Evolutionary conservation across 2,888 invertebrate species (phyloP), one percentile per base, ranked within the genome.

Genomic region (Hylaea fasciaria): DNA sequence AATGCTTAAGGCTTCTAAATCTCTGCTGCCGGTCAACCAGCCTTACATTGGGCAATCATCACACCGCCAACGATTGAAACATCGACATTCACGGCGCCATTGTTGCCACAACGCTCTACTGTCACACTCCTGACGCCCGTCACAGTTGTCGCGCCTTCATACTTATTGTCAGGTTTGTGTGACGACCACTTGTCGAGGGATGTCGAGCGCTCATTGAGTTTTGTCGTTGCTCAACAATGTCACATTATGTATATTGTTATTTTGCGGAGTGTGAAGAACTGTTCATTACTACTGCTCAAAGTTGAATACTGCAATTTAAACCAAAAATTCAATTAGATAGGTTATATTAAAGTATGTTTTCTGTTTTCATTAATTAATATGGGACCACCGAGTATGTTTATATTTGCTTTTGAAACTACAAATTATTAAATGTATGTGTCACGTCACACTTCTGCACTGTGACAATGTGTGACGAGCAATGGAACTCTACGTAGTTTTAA

Each of bases 21-120:
- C 11, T 37, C n/a, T 37, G 16, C 35, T 4, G n/a, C 17, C 29
- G 39, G 48, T 39, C 37, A 5, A 28, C 50, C 13, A 28, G 9
- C 50, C 14, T 22, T 14, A 40, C 8, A 29, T 50, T 48, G 13
- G 29, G 50, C 41, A 51, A 54, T 56, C 47, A 52, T 55, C 61
- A 61, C 55, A 57, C 37, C 48, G 8, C 35, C 39, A 45, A 37
- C 22, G 35, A 62, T 63, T 58, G 64, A 63, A 63, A 53, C 35
- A 57, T 62, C 49, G 61, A 63, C 61, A 57, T 62, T 65, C 60
- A 57, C 61, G 54, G 40, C 48, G 53, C 46, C 55, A 67, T 64
- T 66, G 58, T 70, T 70, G 70, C 66, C 68, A 59, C 61, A 70
- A 66, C 68, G 69, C 66, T 70, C 61, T 40, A 46, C 54, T 63